Conservation (phyloP, 1,140 invertebrate genomes). For the Drosophila persimilis region DNA sequence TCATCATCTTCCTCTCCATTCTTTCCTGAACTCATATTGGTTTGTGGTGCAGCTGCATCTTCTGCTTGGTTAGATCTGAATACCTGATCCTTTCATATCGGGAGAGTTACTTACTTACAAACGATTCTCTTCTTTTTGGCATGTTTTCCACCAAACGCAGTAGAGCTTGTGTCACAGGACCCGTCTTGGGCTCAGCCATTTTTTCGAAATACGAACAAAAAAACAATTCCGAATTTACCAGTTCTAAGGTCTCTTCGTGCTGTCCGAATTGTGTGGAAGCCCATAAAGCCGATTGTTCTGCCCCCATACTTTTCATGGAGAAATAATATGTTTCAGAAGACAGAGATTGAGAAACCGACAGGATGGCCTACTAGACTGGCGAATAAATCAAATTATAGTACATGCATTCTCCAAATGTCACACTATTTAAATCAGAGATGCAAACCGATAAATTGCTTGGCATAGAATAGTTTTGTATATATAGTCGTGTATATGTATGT, state of each 20-base stretch:
- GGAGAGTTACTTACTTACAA: background rate
- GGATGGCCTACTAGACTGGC: background rate
- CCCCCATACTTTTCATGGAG: slow-evolving; percentile 43
- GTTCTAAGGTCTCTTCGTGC: slow-evolving; percentile 19
- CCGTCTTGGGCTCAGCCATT: slow-evolving; percentile 45
- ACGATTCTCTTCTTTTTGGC: background rate
- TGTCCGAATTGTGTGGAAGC: slow-evolving; percentile 55
- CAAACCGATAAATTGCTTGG: background rate
- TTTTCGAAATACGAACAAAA: slow-evolving; percentile 52
- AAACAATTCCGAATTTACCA: slow-evolving; percentile 46
- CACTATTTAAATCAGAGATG: no score
- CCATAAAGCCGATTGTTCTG: slow-evolving; percentile 61
- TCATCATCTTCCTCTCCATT: background rate
- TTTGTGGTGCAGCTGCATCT: background rate
- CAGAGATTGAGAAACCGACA: background rate
- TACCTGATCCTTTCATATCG: background rate
- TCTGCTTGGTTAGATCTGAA: background rate
- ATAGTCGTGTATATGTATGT: no score
- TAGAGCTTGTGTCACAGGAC: slow-evolving; percentile 56
- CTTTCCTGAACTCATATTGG: background rate
- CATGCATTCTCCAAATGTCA: no score
- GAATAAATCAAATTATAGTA: no score
- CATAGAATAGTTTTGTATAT: no score
- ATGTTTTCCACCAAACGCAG: slow-evolving; percentile 39
- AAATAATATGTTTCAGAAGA: background rate